Evolutionary conservation across 2,113 vertebrate genomes (phyloP).

Genomic region (Lontra canadensis): DNA sequence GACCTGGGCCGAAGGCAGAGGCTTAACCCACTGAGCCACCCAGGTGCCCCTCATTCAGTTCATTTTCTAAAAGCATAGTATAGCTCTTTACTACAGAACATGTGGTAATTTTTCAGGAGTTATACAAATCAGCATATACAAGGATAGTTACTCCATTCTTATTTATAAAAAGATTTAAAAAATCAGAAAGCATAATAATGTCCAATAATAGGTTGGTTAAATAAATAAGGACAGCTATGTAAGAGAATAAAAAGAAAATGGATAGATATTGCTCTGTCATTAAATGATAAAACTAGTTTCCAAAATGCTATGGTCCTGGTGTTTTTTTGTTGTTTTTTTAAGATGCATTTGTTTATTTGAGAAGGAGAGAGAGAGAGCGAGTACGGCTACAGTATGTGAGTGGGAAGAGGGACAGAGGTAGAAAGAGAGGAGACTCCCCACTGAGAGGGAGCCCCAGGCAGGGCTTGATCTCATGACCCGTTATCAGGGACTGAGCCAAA

Average conservation of each 20-base stretch:
- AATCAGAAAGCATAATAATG: neutral
- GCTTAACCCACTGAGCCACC: too few relatives aligned
- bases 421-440: neutral
- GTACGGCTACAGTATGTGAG: rapidly evolving
- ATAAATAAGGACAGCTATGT: neutral
- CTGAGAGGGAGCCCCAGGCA: neutral
- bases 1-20: too few relatives aligned
- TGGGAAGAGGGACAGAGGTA: neutral
- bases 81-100: neutral
- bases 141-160: neutral
- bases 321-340: too few relatives aligned
- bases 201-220: neutral
- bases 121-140: neutral
- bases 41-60: too few relatives aligned
- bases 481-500: neutral
- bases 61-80: neutral
- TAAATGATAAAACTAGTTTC: neutral
- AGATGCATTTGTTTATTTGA: neutral
- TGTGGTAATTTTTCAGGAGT: neutral
- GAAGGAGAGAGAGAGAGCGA: neutral
- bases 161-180: neutral
- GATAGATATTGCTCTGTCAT: neutral
- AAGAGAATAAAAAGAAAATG: neutral
- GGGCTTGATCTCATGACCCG: neutral
- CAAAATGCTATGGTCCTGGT: neutral